Conservation (phyloP, 1,140 invertebrate species). For the Drosophila orosa region DNA sequence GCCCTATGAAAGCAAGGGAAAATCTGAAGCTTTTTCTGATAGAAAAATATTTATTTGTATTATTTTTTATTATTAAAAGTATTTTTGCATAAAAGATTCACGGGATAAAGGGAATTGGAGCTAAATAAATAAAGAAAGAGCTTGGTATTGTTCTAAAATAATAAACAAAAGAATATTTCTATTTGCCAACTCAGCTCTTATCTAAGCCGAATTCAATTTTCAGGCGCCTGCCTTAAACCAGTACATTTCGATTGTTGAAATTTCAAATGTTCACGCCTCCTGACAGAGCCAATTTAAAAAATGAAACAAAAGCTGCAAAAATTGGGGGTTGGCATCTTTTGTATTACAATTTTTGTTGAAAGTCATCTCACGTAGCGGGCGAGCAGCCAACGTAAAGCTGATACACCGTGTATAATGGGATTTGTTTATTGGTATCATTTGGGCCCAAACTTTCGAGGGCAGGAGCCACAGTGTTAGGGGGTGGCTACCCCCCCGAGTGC, state of each 20-base stretch:
- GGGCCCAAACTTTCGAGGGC: constrained; percentile 60
- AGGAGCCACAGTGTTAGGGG: background rate
- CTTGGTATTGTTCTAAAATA: constrained; percentile 3
- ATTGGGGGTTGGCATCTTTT: constrained; percentile 44
- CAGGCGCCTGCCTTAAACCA: constrained; percentile 3
- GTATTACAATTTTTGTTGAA: constrained; percentile 57
- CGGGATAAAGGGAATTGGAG: background rate
- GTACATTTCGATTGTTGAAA: constrained; percentile 13
- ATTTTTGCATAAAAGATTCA: constrained; percentile 4
- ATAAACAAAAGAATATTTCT: constrained; percentile 2
- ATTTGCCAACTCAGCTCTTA: background rate
- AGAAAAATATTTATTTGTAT: background rate
- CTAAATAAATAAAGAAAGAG: background rate
- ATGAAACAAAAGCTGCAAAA: constrained; percentile 31
- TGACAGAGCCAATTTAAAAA: constrained; percentile 4
- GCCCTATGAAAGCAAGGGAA: background rate
- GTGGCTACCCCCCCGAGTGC: constrained; percentile 14
- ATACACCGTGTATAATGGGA: constrained; percentile 84
- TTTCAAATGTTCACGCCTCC: constrained; percentile 40
- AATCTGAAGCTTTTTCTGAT: constrained; percentile 1
- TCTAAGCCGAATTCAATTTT: background rate
- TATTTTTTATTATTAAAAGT: background rate
- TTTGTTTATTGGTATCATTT: constrained; percentile 84
- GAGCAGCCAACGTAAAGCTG: constrained; percentile 77
- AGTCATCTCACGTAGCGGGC: constrained; percentile 81